A percentile compares a stretch with the other conserved stretches of the same genome.
These are phyloP conservation scores for Cacatua alba DNA, from an alignment of 2,113 vertebrate genomes.

Conservation along the genomic window DNA sequence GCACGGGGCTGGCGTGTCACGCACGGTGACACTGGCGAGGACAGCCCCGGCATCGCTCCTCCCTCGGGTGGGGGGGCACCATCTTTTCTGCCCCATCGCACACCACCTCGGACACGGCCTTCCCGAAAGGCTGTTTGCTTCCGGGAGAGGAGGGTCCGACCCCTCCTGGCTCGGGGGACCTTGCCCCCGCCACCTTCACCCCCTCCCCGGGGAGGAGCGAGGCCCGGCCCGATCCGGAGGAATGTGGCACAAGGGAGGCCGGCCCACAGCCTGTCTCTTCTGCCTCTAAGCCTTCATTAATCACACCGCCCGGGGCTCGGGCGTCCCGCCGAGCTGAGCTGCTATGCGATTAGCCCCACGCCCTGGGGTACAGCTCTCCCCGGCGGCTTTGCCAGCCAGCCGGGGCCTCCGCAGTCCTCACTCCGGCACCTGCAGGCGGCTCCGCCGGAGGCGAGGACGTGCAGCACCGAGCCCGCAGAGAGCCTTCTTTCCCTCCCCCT, in stretches of 20 bases:
- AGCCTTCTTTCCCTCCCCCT: neutral
- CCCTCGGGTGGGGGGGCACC: neutral
- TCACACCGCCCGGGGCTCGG: neutral
- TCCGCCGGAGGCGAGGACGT: slow-evolving; percentile 17
- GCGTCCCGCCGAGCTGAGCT: neutral
- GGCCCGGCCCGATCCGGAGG: neutral
- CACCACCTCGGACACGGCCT: neutral
- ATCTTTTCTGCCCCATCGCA: neutral
- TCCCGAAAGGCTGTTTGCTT: neutral
- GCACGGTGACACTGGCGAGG: neutral
- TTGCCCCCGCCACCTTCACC: neutral
- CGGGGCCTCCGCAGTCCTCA: neutral
- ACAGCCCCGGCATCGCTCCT: neutral
- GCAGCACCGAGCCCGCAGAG: neutral
- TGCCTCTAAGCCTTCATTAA: neutral
- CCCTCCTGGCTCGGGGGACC: neutral
- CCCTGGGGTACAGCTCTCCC: neutral
- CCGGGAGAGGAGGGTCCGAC: too few species aligned
- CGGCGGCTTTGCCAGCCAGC: neutral
- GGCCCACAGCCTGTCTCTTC: neutral
- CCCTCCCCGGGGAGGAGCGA: neutral
- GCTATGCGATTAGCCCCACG: neutral
- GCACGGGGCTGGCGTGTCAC: neutral
- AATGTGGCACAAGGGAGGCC: neutral
- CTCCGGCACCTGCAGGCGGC: slow-evolving; percentile 2